A percentile compares a stretch with the other conserved stretches of the same genome.
phyloP scores from a whole-genome alignment of 2,797 vertebrate species.

The Sandelia bainsii region DNA sequence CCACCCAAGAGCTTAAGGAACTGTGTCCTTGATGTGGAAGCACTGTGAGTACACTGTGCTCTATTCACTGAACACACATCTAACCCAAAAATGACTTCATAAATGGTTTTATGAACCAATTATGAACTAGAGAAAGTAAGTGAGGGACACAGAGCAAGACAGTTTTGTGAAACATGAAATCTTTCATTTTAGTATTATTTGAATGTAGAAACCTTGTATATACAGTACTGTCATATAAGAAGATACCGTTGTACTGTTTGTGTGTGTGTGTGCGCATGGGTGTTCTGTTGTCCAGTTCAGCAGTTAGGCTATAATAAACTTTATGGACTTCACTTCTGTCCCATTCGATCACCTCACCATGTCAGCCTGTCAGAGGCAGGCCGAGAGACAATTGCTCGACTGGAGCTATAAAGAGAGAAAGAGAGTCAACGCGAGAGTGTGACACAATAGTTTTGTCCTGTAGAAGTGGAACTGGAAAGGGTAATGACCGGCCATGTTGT shows the following conservation, averaged over 20 bases:
- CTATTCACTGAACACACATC: slow-evolving; percentile 44
- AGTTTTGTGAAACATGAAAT: neutral
- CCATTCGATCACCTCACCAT: slow-evolving; percentile 71
- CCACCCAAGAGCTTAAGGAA: slow-evolving; percentile 43
- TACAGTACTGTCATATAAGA: neutral
- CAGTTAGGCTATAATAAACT: slow-evolving; percentile 55
- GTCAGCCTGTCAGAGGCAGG: slow-evolving; percentile 64
- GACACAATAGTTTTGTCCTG: slow-evolving; percentile 41
- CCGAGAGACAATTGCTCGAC: slow-evolving; percentile 61
- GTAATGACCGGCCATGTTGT: slow-evolving; percentile 16
- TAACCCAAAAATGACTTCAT: slow-evolving; percentile 39
- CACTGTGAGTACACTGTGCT: slow-evolving; percentile 44
- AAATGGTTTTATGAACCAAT: slow-evolving; percentile 38
- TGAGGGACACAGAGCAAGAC: neutral
- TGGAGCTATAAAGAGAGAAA: slow-evolving; percentile 30
- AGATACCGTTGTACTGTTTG: slow-evolving; percentile 18
- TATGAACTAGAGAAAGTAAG: neutral
- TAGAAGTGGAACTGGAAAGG: slow-evolving; percentile 37
- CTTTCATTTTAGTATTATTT: neutral
- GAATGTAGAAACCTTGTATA: neutral
- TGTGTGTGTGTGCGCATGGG: slow-evolving; percentile 22
- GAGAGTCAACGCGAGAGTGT: slow-evolving; percentile 19
- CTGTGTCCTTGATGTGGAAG: slow-evolving; percentile 59
- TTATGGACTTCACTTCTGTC: slow-evolving; percentile 70
- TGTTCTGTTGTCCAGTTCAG: slow-evolving; percentile 56